Conservation (phyloP, 2,113 vertebrate genomes). For the Tonatia bakeri region DNA sequence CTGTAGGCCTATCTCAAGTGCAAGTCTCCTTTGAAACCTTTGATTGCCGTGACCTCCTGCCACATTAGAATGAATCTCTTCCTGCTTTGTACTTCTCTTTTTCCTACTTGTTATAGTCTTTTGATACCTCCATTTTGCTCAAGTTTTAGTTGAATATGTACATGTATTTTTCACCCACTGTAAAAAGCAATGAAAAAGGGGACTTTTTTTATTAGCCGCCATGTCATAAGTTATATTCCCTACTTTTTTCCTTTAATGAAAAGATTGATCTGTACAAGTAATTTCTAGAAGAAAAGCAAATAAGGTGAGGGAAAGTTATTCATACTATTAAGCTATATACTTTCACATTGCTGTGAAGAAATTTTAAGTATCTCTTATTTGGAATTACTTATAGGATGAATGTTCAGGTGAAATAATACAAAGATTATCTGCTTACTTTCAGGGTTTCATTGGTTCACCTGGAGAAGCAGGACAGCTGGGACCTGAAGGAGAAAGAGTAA, state of each 20-base stretch:
- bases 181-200: not conserved
- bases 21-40: not conserved
- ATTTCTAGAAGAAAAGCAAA: no score
- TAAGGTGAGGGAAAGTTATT: no score
- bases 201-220: not conserved
- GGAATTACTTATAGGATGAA: not conserved
- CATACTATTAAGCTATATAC: not conserved
- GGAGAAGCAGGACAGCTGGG: conserved; percentile 90
- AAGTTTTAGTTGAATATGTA: not conserved
- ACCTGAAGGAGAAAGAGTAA: conserved; percentile 92
- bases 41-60: not conserved
- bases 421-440: conserved; percentile 61
- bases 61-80: not conserved
- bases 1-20: not conserved
- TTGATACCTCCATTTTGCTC: not conserved
- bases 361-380: not conserved
- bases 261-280: not conserved
- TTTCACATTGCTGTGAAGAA: not conserved
- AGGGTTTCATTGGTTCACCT: conserved; percentile 97
- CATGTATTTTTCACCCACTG: not conserved
- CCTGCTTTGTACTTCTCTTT: not conserved
- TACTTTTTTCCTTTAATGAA: not conserved
- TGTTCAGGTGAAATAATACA: conserved; percentile 36
- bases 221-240: not conserved
- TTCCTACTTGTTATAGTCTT: not conserved